Conservation (phyloP, 1,140 invertebrate genomes). For the Plectrocnemia conspersa region DNA sequence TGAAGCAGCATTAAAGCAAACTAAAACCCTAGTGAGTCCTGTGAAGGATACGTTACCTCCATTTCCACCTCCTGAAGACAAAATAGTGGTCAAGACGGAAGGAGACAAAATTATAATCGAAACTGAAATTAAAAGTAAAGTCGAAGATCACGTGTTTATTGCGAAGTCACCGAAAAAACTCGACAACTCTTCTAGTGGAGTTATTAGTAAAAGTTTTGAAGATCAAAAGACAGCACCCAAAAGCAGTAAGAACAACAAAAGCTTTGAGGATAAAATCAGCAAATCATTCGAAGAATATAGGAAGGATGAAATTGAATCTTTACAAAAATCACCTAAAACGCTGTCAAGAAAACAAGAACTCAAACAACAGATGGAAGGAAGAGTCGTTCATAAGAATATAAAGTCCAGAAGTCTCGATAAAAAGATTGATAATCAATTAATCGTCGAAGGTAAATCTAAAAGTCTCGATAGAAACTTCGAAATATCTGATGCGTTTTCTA, state of each 20-base stretch:
- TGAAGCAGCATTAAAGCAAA: conserved; percentile 65
- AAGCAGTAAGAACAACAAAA: conserved; percentile 54
- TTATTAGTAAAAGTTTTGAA: conserved; percentile 64
- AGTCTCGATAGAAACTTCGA: conserved; percentile 55
- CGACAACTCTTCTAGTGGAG: conserved; percentile 58
- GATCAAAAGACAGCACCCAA: conserved; percentile 53
- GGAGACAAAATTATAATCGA: conserved; percentile 61
- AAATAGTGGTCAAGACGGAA: conserved; percentile 58
- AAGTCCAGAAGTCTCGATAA: conserved; percentile 57
- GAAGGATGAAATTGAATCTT: conserved; percentile 49
- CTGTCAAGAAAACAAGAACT: conserved; percentile 57
- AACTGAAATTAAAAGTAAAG: conserved; percentile 58
- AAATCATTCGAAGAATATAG: conserved; percentile 58
- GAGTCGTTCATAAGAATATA: conserved; percentile 54
- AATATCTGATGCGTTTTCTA: conserved; percentile 37
- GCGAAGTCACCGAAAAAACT: conserved; percentile 65
- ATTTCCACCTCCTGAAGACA: conserved; percentile 64
- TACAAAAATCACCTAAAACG: conserved; percentile 57
- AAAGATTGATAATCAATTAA: conserved; percentile 47
- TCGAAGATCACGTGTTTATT: conserved; percentile 62
- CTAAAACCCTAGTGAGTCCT: conserved; percentile 63
- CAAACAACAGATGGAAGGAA: conserved; percentile 58
- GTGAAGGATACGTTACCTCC: conserved; percentile 62
- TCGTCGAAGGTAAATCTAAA: conserved; percentile 57
- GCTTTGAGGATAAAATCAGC: conserved; percentile 55